A percentile compares a stretch with the other conserved stretches of the same genome.
Conservation (phyloP, 2,888 invertebrate species). For the Pseudeuparius sepicola region DNA sequence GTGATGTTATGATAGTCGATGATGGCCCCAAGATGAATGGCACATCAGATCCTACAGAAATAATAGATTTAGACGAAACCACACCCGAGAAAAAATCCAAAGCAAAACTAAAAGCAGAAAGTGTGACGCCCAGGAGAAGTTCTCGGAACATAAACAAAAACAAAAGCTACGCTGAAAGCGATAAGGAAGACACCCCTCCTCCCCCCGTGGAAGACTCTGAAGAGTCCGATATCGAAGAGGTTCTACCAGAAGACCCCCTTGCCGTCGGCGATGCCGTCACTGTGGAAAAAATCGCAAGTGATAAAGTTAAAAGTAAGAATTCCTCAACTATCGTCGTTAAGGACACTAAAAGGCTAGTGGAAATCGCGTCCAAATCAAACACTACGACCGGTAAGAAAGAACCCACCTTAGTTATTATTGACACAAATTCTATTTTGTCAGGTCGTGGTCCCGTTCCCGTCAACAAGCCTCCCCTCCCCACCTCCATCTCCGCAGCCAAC, state of each 20-base stretch:
- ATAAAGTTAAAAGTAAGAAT: slow-evolving; percentile 11
- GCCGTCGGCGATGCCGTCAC: slow-evolving; percentile 30
- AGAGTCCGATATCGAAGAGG: slow-evolving; percentile 56
- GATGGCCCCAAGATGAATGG: slow-evolving; percentile 31
- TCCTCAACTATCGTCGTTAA: slow-evolving; percentile 49
- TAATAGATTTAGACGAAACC: slow-evolving; percentile 32
- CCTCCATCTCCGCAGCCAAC: slow-evolving; percentile 26
- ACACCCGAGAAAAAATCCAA: slow-evolving; percentile 38
- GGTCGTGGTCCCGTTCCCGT: slow-evolving; percentile 50
- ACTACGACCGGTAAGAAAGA: slow-evolving; percentile 47
- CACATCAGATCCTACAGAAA: slow-evolving; percentile 25
- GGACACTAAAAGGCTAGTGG: slow-evolving; percentile 60
- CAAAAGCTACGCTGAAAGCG: slow-evolving; percentile 38
- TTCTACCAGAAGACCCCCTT: slow-evolving; percentile 49
- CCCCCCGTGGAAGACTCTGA: slow-evolving; percentile 31
- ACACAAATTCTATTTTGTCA: slow-evolving; percentile 61
- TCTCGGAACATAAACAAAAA: slow-evolving; percentile 50
- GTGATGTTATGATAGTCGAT: slow-evolving; percentile 36
- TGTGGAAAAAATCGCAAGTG: slow-evolving; percentile 19
- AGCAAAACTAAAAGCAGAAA: slow-evolving; percentile 23
- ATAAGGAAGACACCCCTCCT: slow-evolving; percentile 37
- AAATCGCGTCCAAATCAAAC: slow-evolving; percentile 53
- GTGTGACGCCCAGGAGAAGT: slow-evolving; percentile 38
- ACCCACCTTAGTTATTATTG: slow-evolving; percentile 68
- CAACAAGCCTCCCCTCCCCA: slow-evolving; percentile 30